These are phyloP conservation scores for Ovis canadensis DNA, from an alignment of 2,113 vertebrate species.

Conservation along the genomic window DNA sequence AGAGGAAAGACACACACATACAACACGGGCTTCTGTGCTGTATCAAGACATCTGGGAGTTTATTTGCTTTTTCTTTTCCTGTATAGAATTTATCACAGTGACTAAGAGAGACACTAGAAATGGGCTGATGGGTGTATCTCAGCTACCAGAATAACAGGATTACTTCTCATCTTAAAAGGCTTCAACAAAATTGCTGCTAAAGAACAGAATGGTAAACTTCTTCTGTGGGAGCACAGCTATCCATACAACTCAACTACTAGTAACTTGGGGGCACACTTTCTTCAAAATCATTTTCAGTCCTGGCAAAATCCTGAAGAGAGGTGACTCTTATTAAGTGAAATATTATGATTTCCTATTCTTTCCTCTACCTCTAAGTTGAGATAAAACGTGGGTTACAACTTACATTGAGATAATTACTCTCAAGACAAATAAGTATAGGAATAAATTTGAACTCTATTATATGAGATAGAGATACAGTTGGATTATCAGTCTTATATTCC, in stretches of 20 bases:
- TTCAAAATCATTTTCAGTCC: background rate
- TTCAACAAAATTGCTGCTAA: background rate
- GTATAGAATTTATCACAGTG: background rate
- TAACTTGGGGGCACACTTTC: background rate
- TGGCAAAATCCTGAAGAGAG: background rate
- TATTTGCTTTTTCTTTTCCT: conserved; percentile 5
- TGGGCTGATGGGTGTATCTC: background rate
- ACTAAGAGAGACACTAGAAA: background rate
- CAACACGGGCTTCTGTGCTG: background rate
- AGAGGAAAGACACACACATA: background rate
- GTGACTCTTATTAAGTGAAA: background rate
- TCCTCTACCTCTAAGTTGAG: background rate
- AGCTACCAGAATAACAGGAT: background rate
- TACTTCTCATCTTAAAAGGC: background rate
- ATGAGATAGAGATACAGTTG: background rate
- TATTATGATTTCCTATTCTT: background rate
- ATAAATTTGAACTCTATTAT: background rate
- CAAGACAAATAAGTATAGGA: background rate
- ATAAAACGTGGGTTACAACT: background rate
- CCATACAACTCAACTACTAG: background rate
- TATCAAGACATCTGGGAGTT: background rate
- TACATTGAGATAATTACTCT: background rate
- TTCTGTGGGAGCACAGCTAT: background rate
- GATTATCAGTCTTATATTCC: background rate
- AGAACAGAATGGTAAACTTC: background rate